Conservation (phyloP, 37 sponge, comb jelly and placozoan species). For the Beroe ovata region DNA sequence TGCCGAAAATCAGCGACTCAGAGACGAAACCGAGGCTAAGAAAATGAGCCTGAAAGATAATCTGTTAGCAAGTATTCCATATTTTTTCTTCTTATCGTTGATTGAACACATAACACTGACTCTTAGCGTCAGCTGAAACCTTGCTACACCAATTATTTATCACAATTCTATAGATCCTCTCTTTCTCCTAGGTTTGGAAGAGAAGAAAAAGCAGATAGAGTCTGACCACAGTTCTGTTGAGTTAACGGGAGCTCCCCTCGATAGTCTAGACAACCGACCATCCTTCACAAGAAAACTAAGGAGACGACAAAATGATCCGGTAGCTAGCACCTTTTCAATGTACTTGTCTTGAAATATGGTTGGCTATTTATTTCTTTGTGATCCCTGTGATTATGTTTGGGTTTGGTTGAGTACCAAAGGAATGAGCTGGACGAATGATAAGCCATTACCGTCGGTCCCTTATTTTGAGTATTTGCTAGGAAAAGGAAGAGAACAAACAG, state of each 20-base stretch:
- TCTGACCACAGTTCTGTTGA: conserved; percentile 43
- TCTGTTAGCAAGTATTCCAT: conserved; percentile 59
- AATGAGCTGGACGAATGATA: no score
- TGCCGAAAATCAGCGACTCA: conserved; percentile 18
- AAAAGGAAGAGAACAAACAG: conserved; percentile 43
- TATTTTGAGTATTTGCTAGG: no score
- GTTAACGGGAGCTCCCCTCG: conserved; percentile 49
- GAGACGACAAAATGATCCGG: conserved; percentile 59
- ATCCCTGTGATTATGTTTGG: no score
- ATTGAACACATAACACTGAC: no score
- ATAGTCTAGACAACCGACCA: conserved; percentile 45
- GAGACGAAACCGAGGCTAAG: conserved; percentile 26
- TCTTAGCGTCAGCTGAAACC: no score
- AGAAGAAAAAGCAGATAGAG: conserved; percentile 60
- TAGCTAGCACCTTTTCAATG: not conserved
- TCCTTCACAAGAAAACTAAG: conserved; percentile 58
- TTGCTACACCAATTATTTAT: no score
- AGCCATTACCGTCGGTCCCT: no score
- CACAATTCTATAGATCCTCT: no score
- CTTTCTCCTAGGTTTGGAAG: conserved; percentile 56
- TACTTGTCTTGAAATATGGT: no score
- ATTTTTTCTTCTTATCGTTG: no score
- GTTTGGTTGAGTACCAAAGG: no score
- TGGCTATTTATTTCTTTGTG: no score
- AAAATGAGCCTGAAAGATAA: conserved; percentile 65